Base-by-base conservation (phyloP, 2,113 vertebrate species). In the Phrynosoma platyrhinos region DNA sequence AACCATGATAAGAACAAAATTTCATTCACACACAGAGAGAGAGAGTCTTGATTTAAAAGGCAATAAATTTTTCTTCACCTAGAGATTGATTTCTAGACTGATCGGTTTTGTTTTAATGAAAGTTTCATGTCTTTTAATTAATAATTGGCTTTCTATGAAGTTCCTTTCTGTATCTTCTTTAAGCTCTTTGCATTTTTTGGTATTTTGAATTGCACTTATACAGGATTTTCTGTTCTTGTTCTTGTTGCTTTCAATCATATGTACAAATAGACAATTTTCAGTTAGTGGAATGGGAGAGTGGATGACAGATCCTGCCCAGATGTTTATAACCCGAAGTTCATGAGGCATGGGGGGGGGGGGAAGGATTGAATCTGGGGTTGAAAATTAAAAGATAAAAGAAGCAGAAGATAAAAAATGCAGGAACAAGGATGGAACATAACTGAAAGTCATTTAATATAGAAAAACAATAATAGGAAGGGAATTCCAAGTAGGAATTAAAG, bases 11-110 rank as follows among this genome's bases (percentile, higher is more conserved):
- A 58, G 75, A 79, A 91, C 86, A 27, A 71, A 1, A 27, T 69
- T 27, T 30, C 10, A 71, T 69, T 3, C 30, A 10, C 10, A 47
- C 47, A 7, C 47, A 47, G 3, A 47, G 21, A 66, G 1, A 66
- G 36, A 36, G 23, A 42, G 90, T 91, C 87, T 91, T 89, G 89
- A 86, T 92, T 58, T 87, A 62, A 86, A 93, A 93, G 89, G 90
- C 92, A 88, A 90, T 91, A 93, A 89, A 36, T 95, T 94, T 90
- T 93, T 84, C 36, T 82, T 91, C 91, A 85, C 92, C 53, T 93
- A 87, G 79, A 21, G 30, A 72, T 0, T 91, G 71, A 83, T 90
- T 20, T 89, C 88, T 86, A 55, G 75, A 93, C 84, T 32, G 82
- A 89, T 92, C 91, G 91, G 85, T 90, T 85, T 76, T 62, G 89